Evolutionary conservation across 2,888 invertebrate species (phyloP).

Genomic region (Agriopis aurantiaria): DNA sequence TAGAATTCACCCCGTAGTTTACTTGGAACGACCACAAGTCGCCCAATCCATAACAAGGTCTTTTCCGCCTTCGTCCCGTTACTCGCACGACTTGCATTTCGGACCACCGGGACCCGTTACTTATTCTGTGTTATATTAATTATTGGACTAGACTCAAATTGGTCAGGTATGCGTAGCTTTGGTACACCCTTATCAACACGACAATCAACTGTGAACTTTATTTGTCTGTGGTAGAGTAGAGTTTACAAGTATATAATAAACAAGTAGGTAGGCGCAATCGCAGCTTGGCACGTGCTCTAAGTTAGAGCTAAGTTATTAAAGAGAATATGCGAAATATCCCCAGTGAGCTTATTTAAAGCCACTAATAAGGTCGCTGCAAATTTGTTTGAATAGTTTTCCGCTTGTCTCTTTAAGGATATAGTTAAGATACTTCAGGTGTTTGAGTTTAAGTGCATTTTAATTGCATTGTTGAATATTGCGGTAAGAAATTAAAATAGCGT

Average conservation of each 20-base stretch:
- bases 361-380: constrained; percentile 36
- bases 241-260: background rate
- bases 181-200: constrained; percentile 6
- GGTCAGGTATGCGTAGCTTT: constrained; percentile 44
- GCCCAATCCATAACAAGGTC: constrained; percentile 26
- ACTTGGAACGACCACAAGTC: background rate
- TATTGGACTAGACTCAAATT: constrained; percentile 48
- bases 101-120: constrained; percentile 38
- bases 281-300: constrained; percentile 46
- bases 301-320: constrained; percentile 42
- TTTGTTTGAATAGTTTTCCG: constrained; percentile 37
- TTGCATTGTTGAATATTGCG: background rate
- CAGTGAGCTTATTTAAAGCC: constrained; percentile 35
- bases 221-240: background rate
- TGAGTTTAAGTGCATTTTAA: background rate
- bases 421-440: constrained; percentile 22
- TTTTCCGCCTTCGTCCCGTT: constrained; percentile 33
- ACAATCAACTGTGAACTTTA: constrained; percentile 25
- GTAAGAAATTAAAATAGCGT: too few relatives aligned
- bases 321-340: constrained; percentile 42
- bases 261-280: constrained; percentile 22
- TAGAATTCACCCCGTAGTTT: too few relatives aligned
- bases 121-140: constrained; percentile 46
- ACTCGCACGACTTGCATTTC: constrained; percentile 36
- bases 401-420: constrained; percentile 23